Evolutionary conservation across 2,888 invertebrate species (phyloP).

Genomic region (Caenorhabditis afra): DNA sequence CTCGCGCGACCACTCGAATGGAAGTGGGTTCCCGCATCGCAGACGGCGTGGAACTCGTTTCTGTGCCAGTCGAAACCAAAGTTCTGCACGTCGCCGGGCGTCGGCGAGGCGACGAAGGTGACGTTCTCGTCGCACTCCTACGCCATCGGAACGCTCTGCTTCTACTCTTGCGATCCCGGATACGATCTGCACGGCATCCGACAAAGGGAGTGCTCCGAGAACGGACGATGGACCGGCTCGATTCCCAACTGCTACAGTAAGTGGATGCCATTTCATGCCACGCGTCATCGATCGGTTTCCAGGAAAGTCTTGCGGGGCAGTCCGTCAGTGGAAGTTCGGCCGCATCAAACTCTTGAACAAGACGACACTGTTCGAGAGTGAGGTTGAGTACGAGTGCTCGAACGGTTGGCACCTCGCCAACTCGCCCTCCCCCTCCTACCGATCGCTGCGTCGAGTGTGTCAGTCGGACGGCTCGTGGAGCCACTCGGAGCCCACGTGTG

Average conservation of each 20-base stretch:
- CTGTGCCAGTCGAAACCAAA: conserved; percentile 76
- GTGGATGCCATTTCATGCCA: conserved; percentile 34
- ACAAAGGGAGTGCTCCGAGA: conserved; percentile 65
- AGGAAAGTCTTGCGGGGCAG: conserved; percentile 61
- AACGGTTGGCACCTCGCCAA: conserved; percentile 64
- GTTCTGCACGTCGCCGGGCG: conserved; percentile 76
- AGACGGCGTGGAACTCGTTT: conserved; percentile 74
- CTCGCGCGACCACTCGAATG: conserved; percentile 69
- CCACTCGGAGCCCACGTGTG: conserved; percentile 63
- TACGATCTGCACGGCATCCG: conserved; percentile 59
- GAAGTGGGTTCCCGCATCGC: conserved; percentile 74
- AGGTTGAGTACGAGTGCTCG: conserved; percentile 70
- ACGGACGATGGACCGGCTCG: conserved; percentile 72
- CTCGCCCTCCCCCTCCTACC: conserved; percentile 46
- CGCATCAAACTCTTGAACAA: conserved; percentile 61
- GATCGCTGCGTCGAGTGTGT: conserved; percentile 63
- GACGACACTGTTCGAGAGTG: conserved; percentile 51
- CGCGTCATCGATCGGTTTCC: background rate
- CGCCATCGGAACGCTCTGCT: conserved; percentile 74
- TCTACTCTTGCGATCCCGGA: conserved; percentile 75
- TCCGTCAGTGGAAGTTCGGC: conserved; percentile 56
- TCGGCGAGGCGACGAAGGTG: conserved; percentile 72
- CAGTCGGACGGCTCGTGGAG: conserved; percentile 70
- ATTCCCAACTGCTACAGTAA: conserved; percentile 72
- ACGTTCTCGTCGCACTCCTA: conserved; percentile 75